phyloP scores from a whole-genome alignment of 1,140 invertebrate species.

The Drosophila mayri region DNA sequence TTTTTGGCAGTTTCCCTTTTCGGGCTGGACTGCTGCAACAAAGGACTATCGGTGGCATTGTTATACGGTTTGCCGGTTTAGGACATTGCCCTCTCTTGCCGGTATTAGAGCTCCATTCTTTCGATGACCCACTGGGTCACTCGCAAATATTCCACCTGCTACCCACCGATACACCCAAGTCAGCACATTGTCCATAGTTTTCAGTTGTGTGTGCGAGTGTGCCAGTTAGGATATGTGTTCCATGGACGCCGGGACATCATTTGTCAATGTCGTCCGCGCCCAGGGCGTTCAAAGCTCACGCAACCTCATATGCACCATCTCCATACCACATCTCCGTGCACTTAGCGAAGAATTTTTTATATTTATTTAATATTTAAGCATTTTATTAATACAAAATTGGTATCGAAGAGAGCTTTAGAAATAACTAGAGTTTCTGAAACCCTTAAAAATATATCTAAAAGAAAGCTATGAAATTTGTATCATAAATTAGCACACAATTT shows the following conservation, averaged over 20 bases:
- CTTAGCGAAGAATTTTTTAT: not conserved
- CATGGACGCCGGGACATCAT: conserved; percentile 61
- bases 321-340: conserved; percentile 30
- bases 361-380: not conserved
- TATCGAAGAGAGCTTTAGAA: no score
- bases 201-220: conserved; percentile 9
- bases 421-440: no score
- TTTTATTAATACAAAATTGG: not conserved
- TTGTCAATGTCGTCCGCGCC: conserved; percentile 76
- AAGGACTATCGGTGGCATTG: conserved; percentile 64
- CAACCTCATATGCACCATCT: conserved; percentile 59
- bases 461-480: no score
- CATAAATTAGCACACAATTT: no score
- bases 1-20: conserved; percentile 35
- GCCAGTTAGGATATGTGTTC: conserved; percentile 33
- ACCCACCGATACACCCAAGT: conserved; percentile 11
- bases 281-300: conserved; percentile 47
- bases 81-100: conserved; percentile 66
- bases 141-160: conserved; percentile 61
- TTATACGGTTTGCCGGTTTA: conserved; percentile 56
- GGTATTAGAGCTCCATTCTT: conserved; percentile 19
- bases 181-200: conserved; percentile 47
- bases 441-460: no score
- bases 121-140: conserved; percentile 63
- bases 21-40: conserved; percentile 48